These are phyloP conservation scores for Globodera rostochiensis DNA, from an alignment of 1,140 invertebrate species.

Conservation along the genomic window DNA sequence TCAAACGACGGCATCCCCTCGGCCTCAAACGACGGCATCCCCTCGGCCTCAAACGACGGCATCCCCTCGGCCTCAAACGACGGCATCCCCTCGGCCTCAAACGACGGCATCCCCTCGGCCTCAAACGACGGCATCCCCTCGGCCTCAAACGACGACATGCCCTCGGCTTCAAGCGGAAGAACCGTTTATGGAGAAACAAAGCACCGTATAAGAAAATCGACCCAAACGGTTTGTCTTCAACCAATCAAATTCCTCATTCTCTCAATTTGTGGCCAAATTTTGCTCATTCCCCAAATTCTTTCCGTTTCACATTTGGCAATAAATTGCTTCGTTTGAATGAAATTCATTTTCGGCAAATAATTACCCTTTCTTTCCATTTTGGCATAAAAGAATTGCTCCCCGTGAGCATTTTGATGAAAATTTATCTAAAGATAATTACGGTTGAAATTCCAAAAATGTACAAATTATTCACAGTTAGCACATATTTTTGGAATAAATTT, in stretches of 20 bases:
- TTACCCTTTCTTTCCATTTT: neutral
- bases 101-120: slow-evolving; percentile 30
- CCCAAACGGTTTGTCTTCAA: neutral
- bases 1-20: too few species aligned
- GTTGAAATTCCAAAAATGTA: too few species aligned
- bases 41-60: too few species aligned
- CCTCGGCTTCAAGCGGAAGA: neutral
- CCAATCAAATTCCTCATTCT: neutral
- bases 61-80: too few species aligned
- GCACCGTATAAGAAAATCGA: neutral
- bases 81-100: too few species aligned
- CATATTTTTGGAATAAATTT: too few species aligned
- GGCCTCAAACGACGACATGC: neutral
- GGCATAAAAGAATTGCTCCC: neutral
- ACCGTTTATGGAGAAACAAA: neutral
- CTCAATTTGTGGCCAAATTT: slow-evolving; percentile 10
- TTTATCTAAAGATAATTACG: too few species aligned
- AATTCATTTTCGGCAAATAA: neutral
- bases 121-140: slow-evolving; percentile 15
- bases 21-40: too few species aligned
- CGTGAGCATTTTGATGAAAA: too few species aligned
- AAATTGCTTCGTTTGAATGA: slow-evolving; percentile 9
- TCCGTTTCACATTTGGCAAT: neutral
- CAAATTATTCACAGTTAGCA: too few species aligned
- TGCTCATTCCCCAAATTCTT: neutral